These are phyloP conservation scores for Phodopus roborovskii DNA, from an alignment of 2,113 vertebrate species.

Conservation along the genomic window DNA sequence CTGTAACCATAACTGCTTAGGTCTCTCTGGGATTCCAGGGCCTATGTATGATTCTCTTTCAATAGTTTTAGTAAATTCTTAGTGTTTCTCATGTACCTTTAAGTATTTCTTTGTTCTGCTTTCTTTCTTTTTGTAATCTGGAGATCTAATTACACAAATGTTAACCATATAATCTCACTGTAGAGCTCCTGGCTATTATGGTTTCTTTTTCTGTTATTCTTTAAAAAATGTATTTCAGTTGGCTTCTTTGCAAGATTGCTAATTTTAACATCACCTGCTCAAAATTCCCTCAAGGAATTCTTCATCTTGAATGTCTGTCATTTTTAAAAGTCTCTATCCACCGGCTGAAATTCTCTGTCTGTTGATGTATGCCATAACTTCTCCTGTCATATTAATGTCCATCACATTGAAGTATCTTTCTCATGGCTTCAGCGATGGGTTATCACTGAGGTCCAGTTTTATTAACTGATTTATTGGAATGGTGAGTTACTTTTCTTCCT, in stretches of 20 bases:
- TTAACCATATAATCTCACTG: neutral
- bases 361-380: neutral
- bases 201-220: neutral
- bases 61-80: neutral
- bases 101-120: neutral
- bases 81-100: neutral
- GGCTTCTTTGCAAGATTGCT: neutral
- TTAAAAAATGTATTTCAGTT: constrained; percentile 8
- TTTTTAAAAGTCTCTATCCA: neutral
- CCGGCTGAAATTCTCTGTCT: neutral
- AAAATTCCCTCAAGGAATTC: neutral
- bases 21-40: neutral
- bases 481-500: neutral
- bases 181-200: neutral
- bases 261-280: neutral
- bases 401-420: neutral
- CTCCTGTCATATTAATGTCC: neutral
- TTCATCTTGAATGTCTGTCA: neutral
- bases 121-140: neutral
- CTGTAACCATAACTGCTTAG: neutral
- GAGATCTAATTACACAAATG: neutral
- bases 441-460: neutral
- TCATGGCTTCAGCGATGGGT: neutral
- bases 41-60: neutral
- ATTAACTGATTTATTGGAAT: neutral